These are phyloP conservation scores for Scomber japonicus DNA, from an alignment of 2,113 vertebrate species.

Conservation along the genomic window DNA sequence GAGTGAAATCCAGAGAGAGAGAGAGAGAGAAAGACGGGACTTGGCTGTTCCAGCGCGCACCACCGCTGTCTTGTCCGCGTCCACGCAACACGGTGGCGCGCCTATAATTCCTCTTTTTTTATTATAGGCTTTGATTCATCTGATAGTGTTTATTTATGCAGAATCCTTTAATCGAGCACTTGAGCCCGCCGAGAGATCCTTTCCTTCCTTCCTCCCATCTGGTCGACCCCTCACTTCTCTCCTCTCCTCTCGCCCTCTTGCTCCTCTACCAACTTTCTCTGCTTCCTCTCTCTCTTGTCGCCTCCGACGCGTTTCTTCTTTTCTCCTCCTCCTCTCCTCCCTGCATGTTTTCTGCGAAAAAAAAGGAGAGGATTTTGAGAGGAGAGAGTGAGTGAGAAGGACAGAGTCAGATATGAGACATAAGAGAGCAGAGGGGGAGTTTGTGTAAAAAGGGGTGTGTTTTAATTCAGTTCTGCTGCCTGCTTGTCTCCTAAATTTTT, in stretches of 20 bases:
- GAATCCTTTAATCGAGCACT: constrained; percentile 58
- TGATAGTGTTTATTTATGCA: constrained; percentile 51
- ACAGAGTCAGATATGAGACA: constrained; percentile 53
- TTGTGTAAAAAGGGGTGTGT: constrained; percentile 60
- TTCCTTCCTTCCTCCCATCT: constrained; percentile 70
- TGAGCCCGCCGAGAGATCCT: constrained; percentile 51
- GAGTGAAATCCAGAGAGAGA: constrained; percentile 39
- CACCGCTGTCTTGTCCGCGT: constrained; percentile 63
- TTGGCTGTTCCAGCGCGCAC: constrained; percentile 40
- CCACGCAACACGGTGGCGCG: constrained; percentile 61
- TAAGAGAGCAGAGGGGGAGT: constrained; percentile 1
- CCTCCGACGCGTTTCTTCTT: constrained; percentile 56
- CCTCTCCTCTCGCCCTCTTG: constrained; percentile 29
- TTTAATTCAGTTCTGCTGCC: constrained; percentile 51
- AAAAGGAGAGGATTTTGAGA: constrained; percentile 16
- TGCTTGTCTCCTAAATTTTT: not conserved
- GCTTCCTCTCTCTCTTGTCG: constrained; percentile 63
- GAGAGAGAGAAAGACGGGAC: constrained; percentile 10
- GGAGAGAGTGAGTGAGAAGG: constrained; percentile 16
- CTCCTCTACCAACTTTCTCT: constrained; percentile 73
- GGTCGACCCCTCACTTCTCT: constrained; percentile 31
- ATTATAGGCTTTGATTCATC: constrained; percentile 51
- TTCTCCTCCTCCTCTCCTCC: constrained; percentile 69
- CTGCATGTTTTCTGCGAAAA: constrained; percentile 68
- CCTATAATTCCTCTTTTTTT: constrained; percentile 8